Conservation (phyloP, 2,888 invertebrate genomes). For the Caenorhabditis sp. region DNA sequence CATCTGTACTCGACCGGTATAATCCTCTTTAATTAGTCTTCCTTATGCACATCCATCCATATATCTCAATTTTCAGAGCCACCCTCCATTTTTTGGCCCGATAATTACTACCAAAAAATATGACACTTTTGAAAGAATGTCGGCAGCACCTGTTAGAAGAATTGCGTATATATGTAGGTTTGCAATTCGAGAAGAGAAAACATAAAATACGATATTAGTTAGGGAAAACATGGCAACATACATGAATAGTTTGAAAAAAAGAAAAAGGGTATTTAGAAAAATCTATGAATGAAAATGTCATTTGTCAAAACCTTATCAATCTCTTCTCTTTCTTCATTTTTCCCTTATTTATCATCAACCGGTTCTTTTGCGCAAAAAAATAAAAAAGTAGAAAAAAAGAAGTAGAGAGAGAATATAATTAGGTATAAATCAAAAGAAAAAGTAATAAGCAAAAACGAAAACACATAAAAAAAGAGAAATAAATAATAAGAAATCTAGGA, state of each 20-base stretch:
- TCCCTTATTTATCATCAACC: neutral
- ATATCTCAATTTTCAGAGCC: slow-evolving; percentile 1
- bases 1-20: neutral
- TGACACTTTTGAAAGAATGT: neutral
- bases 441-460: neutral
- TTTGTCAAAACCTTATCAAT: neutral
- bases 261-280: neutral
- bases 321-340: neutral
- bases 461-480: neutral
- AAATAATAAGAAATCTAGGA: neutral
- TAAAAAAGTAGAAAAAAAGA: neutral
- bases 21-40: neutral
- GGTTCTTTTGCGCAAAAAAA: neutral
- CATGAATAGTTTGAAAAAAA: neutral
- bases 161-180: neutral
- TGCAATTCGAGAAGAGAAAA: neutral
- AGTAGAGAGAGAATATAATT: neutral
- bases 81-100: neutral
- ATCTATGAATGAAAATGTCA: neutral
- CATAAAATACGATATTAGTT: too few relatives aligned
- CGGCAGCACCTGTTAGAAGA: neutral
- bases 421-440: slow-evolving; percentile 1
- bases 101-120: neutral
- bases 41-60: too few relatives aligned
- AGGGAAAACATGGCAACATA: neutral